A percentile compares a stretch with the other conserved stretches of the same genome.
Conservation (phyloP, 1,140 invertebrate species). For the Drosophila serrata region DNA sequence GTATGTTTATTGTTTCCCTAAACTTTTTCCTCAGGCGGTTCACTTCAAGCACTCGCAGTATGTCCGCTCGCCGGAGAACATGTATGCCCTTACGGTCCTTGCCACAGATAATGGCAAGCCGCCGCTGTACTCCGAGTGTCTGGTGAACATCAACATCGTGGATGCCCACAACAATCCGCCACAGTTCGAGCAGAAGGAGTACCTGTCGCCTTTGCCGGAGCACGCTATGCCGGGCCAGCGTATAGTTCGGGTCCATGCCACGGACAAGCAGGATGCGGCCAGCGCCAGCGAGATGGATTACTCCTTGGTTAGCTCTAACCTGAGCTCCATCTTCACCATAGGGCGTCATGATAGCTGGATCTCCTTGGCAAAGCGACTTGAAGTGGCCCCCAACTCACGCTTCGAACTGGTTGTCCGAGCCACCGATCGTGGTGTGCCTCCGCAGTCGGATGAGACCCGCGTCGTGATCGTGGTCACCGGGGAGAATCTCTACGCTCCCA, state of each 20-base stretch:
- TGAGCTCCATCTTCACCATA: conserved; percentile 91
- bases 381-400: conserved; percentile 86
- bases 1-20: not conserved
- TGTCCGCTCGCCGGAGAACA: conserved; percentile 94
- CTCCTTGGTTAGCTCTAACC: conserved; percentile 91
- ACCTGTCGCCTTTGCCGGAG: conserved; percentile 93
- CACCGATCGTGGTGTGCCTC: conserved; percentile 94
- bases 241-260: conserved; percentile 90
- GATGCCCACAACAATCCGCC: conserved; percentile 96
- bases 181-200: conserved; percentile 90
- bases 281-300: conserved; percentile 95
- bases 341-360: conserved; percentile 92
- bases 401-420: conserved; percentile 91
- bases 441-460: conserved; percentile 90
- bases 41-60: conserved; percentile 92
- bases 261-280: conserved; percentile 91
- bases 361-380: conserved; percentile 88
- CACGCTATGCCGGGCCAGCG: conserved; percentile 89
- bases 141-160: conserved; percentile 94
- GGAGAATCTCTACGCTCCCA: conserved; percentile 92
- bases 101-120: conserved; percentile 97
- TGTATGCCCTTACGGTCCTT: conserved; percentile 93
- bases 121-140: conserved; percentile 93
- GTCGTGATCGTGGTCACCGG: conserved; percentile 93
- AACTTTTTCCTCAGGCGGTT: conserved; percentile 75